Evolutionary conservation across 2,113 vertebrate species (phyloP).

Genomic region (Centropus bengalensis): DNA sequence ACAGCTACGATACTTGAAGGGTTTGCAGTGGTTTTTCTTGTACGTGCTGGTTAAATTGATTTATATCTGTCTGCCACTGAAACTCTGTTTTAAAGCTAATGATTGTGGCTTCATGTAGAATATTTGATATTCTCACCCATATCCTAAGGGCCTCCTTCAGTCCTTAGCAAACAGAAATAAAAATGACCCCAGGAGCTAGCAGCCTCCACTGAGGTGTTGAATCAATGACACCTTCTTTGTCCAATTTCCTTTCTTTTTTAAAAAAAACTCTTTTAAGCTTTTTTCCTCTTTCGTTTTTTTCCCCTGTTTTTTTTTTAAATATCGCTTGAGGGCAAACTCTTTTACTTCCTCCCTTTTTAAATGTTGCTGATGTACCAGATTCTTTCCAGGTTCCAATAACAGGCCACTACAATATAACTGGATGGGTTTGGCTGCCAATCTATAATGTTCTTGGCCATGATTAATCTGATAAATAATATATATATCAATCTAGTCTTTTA

Average conservation of each 20-base stretch:
- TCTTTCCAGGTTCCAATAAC: constrained; percentile 59
- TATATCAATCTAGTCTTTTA: constrained; percentile 99
- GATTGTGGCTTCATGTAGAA: constrained; percentile 39
- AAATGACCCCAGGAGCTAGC: constrained; percentile 81
- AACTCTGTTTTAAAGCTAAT: constrained; percentile 52
- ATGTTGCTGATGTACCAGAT: constrained; percentile 53
- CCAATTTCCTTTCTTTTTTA: not conserved
- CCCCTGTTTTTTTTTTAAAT: not conserved
- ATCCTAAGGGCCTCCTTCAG: constrained; percentile 66
- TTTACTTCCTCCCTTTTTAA: not conserved
- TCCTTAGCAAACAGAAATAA: constrained; percentile 81
- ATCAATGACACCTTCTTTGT: constrained; percentile 74
- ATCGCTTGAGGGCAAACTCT: constrained; percentile 63
- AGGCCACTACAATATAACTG: constrained; percentile 68
- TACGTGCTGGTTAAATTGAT: constrained; percentile 18
- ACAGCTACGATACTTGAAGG: not conserved
- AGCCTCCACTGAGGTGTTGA: constrained; percentile 70
- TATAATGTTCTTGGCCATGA: constrained; percentile 91
- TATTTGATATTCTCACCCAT: constrained; percentile 55
- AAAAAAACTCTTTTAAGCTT: not conserved
- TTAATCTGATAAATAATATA: constrained; percentile 99
- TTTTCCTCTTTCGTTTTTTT: not conserved
- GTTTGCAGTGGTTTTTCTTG: not conserved
- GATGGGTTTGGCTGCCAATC: constrained; percentile 85
- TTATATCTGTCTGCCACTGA: constrained; percentile 35